Conservation (phyloP, 2,888 invertebrate species). For the Erynnis tages region DNA sequence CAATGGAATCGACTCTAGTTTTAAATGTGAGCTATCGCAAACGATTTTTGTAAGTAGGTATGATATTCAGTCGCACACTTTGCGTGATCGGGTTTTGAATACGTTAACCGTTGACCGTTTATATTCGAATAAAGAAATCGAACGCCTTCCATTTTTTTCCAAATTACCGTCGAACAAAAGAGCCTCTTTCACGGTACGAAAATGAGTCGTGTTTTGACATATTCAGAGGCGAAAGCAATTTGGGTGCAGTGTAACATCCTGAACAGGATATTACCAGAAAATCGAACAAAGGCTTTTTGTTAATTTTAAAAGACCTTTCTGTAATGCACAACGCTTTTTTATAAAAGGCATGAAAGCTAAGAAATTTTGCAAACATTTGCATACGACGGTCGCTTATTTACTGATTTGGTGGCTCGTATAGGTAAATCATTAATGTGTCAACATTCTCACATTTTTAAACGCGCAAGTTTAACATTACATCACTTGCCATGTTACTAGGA, state of each 20-base stretch:
- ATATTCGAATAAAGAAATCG: conserved; percentile 43
- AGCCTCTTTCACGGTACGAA: conserved; percentile 42
- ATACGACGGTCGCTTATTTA: too few species aligned
- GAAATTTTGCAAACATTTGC: too few species aligned
- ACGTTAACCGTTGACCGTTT: conserved; percentile 19
- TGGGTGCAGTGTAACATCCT: conserved; percentile 45
- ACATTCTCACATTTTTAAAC: too few species aligned
- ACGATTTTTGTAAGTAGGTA: not conserved
- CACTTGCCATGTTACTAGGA: conserved; percentile 36
- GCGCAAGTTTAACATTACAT: conserved; percentile 5
- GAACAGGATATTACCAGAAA: conserved; percentile 50
- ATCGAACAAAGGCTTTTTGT: conserved; percentile 49
- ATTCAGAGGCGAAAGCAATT: conserved; percentile 55
- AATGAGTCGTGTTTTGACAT: conserved; percentile 57
- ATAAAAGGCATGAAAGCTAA: too few species aligned
- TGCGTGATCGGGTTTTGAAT: conserved; percentile 21
- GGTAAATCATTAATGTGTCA: too few species aligned
- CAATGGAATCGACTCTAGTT: conserved; percentile 12
- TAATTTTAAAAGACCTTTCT: conserved; percentile 43
- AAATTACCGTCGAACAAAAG: conserved; percentile 61
- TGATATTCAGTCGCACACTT: not conserved
- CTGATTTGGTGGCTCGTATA: too few species aligned
- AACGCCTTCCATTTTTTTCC: conserved; percentile 40
- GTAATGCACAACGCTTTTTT: too few species aligned
- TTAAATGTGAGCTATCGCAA: conserved; percentile 2